phyloP scores from a whole-genome alignment of 1,140 invertebrate genomes.

The Proales similis region DNA sequence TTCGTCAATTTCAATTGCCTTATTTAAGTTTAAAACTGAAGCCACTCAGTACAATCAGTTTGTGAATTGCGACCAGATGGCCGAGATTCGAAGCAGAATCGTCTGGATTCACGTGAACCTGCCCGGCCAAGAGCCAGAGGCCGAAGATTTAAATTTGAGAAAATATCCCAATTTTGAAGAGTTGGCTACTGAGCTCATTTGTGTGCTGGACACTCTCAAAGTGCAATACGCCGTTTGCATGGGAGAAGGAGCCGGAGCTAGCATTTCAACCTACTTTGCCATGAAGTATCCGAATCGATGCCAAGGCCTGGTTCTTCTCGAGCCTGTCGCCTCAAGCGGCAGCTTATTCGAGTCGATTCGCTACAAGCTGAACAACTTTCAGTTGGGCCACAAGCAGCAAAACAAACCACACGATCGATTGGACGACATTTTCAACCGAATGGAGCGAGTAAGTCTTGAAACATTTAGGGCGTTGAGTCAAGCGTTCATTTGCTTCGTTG shows the following conservation, averaged over 20 bases:
- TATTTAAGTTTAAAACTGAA: constrained; percentile 39
- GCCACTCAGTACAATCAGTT: constrained; percentile 55
- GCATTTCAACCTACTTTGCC: constrained; percentile 75
- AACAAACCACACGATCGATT: constrained; percentile 50
- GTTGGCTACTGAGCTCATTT: constrained; percentile 24
- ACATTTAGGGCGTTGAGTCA: neutral
- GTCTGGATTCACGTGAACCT: constrained; percentile 81
- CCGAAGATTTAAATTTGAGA: constrained; percentile 60
- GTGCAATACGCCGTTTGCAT: constrained; percentile 65
- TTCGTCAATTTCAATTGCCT: constrained; percentile 3
- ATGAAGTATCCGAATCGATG: constrained; percentile 67
- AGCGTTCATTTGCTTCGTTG: neutral
- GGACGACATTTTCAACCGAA: constrained; percentile 73
- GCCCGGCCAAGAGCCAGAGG: constrained; percentile 76
- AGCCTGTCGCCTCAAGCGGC: constrained; percentile 76
- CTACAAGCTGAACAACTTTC: constrained; percentile 58
- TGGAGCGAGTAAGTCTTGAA: constrained; percentile 82
- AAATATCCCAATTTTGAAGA: constrained; percentile 38
- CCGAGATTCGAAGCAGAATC: constrained; percentile 71
- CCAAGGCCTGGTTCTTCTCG: constrained; percentile 72
- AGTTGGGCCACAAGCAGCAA: constrained; percentile 43
- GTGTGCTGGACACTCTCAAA: constrained; percentile 44
- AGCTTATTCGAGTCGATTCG: constrained; percentile 78
- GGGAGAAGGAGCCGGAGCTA: constrained; percentile 80
- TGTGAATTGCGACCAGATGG: constrained; percentile 71